These are phyloP conservation scores for Microtus oregoni DNA, from an alignment of 2,113 vertebrate genomes.

Conservation along the genomic window DNA sequence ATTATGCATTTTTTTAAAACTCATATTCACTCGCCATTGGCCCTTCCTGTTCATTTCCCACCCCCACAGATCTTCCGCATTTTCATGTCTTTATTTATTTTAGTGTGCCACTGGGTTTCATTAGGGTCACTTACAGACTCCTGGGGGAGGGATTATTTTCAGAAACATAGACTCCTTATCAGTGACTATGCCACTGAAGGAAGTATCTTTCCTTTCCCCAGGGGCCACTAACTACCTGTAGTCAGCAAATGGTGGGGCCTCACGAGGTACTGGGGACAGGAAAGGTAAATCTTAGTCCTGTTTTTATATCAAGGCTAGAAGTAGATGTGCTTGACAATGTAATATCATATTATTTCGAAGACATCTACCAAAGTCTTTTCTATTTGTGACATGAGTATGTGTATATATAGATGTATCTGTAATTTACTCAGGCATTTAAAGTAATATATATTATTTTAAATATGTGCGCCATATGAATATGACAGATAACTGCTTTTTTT, in stretches of 20 bases:
- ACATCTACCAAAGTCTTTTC: slow-evolving; percentile 6
- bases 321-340: background rate
- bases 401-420: background rate
- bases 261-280: background rate
- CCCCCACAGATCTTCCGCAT: background rate
- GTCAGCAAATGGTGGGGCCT: background rate
- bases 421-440: slow-evolving; percentile 44
- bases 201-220: background rate
- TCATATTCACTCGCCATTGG: background rate
- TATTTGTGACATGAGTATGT: background rate
- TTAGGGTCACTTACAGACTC: background rate
- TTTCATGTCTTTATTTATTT: background rate
- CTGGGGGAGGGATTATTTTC: background rate
- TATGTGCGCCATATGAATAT: background rate
- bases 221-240: background rate
- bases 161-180: background rate
- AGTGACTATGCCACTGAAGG: background rate
- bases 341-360: slow-evolving; percentile 41
- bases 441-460: background rate
- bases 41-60: background rate
- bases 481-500: background rate
- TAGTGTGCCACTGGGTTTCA: background rate
- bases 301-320: slow-evolving; percentile 9
- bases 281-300: background rate
- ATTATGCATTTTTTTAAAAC: background rate